Base-by-base conservation (phyloP, 1,140 invertebrate species). In the Drosophila ficusphila region DNA sequence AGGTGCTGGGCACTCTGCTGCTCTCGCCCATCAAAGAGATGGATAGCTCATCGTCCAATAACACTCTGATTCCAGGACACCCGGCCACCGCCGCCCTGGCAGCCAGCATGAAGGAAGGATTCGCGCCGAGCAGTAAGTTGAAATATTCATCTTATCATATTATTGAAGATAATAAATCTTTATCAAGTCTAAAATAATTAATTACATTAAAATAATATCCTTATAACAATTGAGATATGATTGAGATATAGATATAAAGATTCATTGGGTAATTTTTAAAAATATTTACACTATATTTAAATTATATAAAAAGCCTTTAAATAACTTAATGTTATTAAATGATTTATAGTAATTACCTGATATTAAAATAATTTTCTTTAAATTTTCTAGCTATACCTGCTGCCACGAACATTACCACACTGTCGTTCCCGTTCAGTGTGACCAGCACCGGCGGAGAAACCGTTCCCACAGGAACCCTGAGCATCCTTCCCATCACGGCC, bases 1-100 rank as follows among this genome's bases (percentile, higher is more conserved):
- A 95, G 1, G 94, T 96, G 0, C 93, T 96, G 2, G 95, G 96
- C 78, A 95, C 93, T 3, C 78, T 96, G 12, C 94, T 96, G 1
- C 91, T 97, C 16, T 96, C 96, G 2, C 95, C 96, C 0, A 97
- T 97, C 57, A 93, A 96, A 91, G 96, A 95, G 91, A 91, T 94
- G 72, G 96, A 97, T 69, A 94, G 94, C 31, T 93, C 93, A 23
- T 94, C 94, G 9, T 93, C 94, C 23, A 94, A 95, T 89, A 95
- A 94, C 72, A 95, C 95, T 11, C 92, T 96, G 12, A 94, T 94
- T 68, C 93, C 94, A 1, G 94, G 94, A 48, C 89, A 91, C 74
- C 89, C 90, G 31, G 58, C 90, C 27, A 91, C 90, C 18, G 74
- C 79, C 4, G 90, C 90, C 11, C 53, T 91, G 12, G 90, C 90